phyloP scores from a whole-genome alignment of 1,140 invertebrate genomes.

The Triops cancriformis region DNA sequence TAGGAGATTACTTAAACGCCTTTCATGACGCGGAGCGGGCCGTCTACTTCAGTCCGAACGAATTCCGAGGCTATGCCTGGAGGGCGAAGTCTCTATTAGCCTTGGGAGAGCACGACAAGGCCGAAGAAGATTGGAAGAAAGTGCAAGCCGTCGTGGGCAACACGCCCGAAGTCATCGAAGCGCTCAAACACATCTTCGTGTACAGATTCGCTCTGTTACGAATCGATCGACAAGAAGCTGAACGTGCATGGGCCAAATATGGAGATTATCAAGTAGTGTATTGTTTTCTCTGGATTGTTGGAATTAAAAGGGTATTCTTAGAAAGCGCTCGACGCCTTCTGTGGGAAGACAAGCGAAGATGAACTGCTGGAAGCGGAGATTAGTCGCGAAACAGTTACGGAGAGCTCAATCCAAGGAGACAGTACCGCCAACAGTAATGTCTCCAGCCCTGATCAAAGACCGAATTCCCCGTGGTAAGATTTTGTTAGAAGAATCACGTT shows the following conservation, averaged over 20 bases:
- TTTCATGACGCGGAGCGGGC: neutral
- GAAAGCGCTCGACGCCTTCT: neutral
- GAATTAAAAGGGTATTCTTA: neutral
- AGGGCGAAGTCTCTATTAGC: neutral
- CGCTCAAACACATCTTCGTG: neutral
- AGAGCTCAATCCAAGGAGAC: neutral
- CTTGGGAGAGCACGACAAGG: neutral
- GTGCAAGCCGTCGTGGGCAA: neutral
- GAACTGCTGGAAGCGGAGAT: neutral
- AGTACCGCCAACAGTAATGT: neutral
- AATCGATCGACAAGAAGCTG: neutral
- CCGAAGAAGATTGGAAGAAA: neutral
- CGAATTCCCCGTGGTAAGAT: neutral
- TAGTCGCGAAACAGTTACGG: neutral
- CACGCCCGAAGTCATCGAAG: neutral
- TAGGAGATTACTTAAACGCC: neutral
- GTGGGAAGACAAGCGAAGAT: neutral
- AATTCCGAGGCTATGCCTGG: neutral
- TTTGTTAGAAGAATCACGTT: neutral
- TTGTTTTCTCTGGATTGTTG: neutral
- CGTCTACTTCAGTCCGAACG: neutral
- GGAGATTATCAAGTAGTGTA: neutral
- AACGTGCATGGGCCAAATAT: conserved; percentile 4
- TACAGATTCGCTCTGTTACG: neutral
- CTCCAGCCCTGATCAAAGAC: neutral